Evolutionary conservation across 2,113 vertebrate genomes (phyloP).

Genomic region (Etia nguti): DNA sequence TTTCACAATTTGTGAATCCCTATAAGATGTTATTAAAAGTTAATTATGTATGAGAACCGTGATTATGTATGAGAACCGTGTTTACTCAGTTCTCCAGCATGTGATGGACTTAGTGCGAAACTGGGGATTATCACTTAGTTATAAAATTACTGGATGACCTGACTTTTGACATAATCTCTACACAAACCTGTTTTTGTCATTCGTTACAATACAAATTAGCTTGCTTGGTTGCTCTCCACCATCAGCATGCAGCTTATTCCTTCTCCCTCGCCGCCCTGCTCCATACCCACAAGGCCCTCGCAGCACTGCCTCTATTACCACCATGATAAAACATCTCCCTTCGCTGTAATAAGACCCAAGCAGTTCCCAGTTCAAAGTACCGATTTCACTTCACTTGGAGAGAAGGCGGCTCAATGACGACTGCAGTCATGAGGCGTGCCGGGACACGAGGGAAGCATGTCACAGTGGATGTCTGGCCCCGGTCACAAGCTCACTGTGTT

Average conservation of each 20-base stretch:
- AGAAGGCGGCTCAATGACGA: neutral
- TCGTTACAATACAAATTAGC: neutral
- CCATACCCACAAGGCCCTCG: conserved; percentile 12
- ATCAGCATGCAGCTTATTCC: neutral
- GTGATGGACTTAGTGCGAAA: neutral
- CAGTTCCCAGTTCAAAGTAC: neutral
- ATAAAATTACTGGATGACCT: neutral
- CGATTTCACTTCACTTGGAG: neutral
- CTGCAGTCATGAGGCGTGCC: conserved; percentile 22
- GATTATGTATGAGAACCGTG: neutral
- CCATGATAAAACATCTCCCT: neutral
- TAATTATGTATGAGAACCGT: neutral
- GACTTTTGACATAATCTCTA: neutral
- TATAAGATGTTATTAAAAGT: conserved; percentile 2
- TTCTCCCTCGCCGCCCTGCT: neutral
- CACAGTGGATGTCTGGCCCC: neutral
- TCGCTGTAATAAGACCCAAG: neutral
- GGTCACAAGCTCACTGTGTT: conserved; percentile 43
- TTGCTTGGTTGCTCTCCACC: neutral
- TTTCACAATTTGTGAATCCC: neutral
- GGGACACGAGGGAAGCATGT: neutral
- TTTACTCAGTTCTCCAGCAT: neutral
- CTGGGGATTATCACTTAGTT: neutral
- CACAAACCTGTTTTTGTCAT: neutral
- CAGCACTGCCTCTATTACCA: neutral